phyloP scores from a whole-genome alignment of 2,888 invertebrate species.

The Brenthis ino region DNA sequence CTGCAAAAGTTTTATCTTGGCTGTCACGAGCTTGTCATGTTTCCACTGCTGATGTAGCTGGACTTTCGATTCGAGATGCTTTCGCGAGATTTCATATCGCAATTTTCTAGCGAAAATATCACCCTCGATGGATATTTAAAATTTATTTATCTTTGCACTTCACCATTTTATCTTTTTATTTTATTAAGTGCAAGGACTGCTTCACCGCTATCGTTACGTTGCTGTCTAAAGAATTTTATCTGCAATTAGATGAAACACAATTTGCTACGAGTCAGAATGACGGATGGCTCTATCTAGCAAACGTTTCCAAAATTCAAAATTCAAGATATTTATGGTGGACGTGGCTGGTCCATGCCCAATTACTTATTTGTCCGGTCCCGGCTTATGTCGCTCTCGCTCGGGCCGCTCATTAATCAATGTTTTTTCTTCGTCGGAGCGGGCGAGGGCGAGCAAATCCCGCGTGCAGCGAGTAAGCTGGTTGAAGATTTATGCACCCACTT shows the following conservation, averaged over 20 bases:
- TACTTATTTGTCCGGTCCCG: conserved; percentile 42
- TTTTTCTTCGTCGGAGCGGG: conserved; percentile 40
- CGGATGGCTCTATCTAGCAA: conserved; percentile 22
- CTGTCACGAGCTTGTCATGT: conserved; percentile 32
- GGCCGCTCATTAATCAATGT: conserved; percentile 46
- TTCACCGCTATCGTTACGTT: background rate
- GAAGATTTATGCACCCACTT: conserved; percentile 43
- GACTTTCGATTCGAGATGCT: conserved; percentile 30
- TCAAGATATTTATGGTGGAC: conserved; percentile 40
- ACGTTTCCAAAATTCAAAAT: conserved; percentile 31
- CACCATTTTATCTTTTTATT: background rate
- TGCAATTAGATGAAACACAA: conserved; percentile 24
- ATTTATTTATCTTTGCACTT: background rate
- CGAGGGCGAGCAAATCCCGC: conserved; percentile 38
- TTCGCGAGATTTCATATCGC: conserved; percentile 24
- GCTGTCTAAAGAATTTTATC: background rate
- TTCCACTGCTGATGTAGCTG: conserved; percentile 23
- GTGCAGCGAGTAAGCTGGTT: conserved; percentile 40
- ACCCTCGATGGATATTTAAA: background rate
- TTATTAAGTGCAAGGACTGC: background rate
- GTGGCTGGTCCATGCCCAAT: conserved; percentile 46
- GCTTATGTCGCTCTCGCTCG: conserved; percentile 46
- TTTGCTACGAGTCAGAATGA: conserved; percentile 26
- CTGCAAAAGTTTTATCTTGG: conserved; percentile 31
- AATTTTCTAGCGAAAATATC: conserved; percentile 16